These are phyloP conservation scores for Onychostruthus taczanowskii DNA, from an alignment of 2,113 vertebrate genomes.

Conservation along the genomic window DNA sequence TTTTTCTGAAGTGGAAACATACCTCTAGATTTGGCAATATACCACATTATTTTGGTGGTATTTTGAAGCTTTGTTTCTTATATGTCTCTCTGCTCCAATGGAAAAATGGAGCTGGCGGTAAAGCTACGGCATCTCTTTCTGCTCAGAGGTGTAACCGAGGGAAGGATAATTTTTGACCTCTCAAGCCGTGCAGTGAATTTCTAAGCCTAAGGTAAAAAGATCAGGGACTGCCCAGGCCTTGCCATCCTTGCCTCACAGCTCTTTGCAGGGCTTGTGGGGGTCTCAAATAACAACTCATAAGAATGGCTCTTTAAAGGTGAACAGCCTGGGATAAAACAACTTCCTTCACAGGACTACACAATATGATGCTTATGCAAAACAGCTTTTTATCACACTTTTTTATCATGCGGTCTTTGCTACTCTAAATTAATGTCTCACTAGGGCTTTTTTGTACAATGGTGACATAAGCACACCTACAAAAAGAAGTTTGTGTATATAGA, in stretches of 20 bases:
- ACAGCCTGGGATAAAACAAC: not conserved
- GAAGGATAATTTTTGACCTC: not conserved
- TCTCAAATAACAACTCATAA: not conserved
- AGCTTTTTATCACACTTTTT: not conserved
- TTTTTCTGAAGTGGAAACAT: not conserved
- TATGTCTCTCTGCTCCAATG: not conserved
- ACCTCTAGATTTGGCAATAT: not conserved
- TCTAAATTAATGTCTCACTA: not conserved
- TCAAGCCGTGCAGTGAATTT: not conserved
- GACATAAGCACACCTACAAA: not conserved
- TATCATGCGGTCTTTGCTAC: not conserved
- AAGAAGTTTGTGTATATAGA: not conserved
- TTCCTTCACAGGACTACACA: not conserved
- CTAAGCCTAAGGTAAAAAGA: not conserved
- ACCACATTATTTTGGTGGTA: not conserved
- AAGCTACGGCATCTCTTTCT: not conserved
- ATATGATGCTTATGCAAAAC: not conserved
- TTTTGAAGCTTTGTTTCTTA: not conserved
- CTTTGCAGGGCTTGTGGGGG: rapidly evolving
- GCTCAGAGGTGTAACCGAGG: not conserved
- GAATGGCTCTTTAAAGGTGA: not conserved
- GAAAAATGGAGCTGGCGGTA: not conserved
- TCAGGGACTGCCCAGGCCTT: not conserved
- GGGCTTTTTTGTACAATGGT: not conserved
- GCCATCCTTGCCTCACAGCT: not conserved